phyloP scores from a whole-genome alignment of 2,888 invertebrate genomes.

The Nymphalis polychloros region DNA sequence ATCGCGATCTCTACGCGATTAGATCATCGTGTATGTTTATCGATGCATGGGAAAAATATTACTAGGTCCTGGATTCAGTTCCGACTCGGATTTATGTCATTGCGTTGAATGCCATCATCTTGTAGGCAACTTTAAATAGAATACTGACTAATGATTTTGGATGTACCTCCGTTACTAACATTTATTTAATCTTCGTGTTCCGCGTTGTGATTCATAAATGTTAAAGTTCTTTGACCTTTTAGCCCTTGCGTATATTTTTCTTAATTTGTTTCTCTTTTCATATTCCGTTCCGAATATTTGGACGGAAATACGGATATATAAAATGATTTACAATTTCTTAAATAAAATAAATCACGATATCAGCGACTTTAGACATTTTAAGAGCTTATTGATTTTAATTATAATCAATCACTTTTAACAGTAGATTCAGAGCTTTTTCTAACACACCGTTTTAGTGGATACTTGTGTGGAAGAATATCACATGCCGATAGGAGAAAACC shows the following conservation, averaged over 20 bases:
- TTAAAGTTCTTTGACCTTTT: constrained; percentile 13
- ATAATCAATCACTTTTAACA: no score
- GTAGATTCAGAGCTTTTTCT: no score
- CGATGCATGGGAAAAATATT: constrained; percentile 44
- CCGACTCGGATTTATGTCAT: constrained; percentile 49
- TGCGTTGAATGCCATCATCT: constrained; percentile 50
- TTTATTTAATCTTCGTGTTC: constrained; percentile 10
- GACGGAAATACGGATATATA: no score
- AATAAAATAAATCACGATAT: no score
- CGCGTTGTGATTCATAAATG: constrained; percentile 13
- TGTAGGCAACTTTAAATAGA: constrained; percentile 10
- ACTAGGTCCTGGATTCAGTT: constrained; percentile 45
- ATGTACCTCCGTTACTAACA: constrained; percentile 16
- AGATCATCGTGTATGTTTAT: constrained; percentile 45
- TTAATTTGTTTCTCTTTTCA: background rate
- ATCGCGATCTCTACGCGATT: constrained; percentile 35
- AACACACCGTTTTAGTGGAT: no score
- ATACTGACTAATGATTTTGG: constrained; percentile 25
- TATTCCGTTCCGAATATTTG: no score
- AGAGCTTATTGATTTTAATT: no score
- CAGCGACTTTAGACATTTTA: no score
- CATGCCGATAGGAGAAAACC: no score
- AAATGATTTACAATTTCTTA: no score
- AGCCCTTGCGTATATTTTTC: background rate
- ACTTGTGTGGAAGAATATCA: no score